These are phyloP conservation scores for Eufriesea mexicana DNA, from an alignment of 1,140 invertebrate species.

Conservation along the genomic window DNA sequence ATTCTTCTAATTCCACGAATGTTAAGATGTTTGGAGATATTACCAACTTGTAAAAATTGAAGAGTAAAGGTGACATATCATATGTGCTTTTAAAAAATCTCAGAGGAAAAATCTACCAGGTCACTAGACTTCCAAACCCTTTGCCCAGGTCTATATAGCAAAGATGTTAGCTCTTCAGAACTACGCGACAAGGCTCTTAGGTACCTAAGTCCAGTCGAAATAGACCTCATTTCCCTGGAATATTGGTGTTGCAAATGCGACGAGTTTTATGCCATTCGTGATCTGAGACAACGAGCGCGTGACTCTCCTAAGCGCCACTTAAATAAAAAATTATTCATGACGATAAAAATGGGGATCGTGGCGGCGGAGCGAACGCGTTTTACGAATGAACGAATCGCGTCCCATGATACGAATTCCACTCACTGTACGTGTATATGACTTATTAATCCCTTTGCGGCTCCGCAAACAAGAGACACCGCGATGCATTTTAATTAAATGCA, in stretches of 20 bases:
- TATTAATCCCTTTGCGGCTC: constrained; percentile 63
- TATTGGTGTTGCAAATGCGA: background rate
- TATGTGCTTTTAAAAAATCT: no score
- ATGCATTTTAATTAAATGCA: constrained; percentile 72
- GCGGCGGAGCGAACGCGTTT: constrained; percentile 28
- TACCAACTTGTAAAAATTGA: no score
- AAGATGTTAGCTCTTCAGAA: no score
- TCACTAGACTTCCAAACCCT: no score
- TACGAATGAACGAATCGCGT: constrained; percentile 33
- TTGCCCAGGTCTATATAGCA: no score
- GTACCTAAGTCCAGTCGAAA: no score
- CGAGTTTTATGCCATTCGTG: no score
- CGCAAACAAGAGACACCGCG: constrained; percentile 51
- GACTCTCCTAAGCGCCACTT: background rate
- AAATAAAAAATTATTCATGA: background rate
- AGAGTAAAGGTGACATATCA: no score
- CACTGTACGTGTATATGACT: constrained; percentile 50
- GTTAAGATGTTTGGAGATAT: no score
- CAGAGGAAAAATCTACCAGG: no score
- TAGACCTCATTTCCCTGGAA: background rate
- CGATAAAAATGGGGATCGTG: background rate
- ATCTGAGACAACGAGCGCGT: background rate
- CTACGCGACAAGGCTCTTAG: no score
- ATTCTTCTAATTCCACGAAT: no score
- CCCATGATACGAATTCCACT: constrained; percentile 16